Conservation (phyloP, 2,797 vertebrate species). For the Etheostoma perlongum region DNA sequence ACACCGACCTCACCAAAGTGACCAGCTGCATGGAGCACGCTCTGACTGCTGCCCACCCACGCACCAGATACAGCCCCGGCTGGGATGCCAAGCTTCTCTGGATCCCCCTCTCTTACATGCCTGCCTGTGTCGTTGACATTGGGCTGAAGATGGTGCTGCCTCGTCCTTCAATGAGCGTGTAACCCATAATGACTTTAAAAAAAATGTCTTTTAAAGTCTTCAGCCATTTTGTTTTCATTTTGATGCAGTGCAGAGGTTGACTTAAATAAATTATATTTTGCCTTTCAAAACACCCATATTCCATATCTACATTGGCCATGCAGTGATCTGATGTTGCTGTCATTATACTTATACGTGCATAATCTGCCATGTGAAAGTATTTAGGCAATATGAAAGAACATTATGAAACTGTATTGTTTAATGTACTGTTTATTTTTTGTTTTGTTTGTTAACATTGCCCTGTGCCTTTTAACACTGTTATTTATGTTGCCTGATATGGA, state of each 20-base stretch:
- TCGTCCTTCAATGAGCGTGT: conserved; percentile 86
- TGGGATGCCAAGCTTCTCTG: conserved; percentile 96
- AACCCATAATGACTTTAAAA: conserved; percentile 37
- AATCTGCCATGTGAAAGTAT: conserved; percentile 2
- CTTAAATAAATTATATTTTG: conserved; percentile 6
- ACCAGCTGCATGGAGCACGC: conserved; percentile 93
- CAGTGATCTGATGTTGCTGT: conserved; percentile 20
- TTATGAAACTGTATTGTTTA: conserved; percentile 29
- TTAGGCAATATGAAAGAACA: conserved; percentile 12
- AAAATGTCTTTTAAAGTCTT: conserved; percentile 18
- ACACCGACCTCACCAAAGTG: conserved; percentile 92
- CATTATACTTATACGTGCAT: conserved; percentile 33
- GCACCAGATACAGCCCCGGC: conserved; percentile 92
- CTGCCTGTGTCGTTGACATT: conserved; percentile 88
- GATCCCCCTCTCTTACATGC: conserved; percentile 95
- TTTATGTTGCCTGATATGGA: conserved; percentile 38
- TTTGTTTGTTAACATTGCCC: conserved; percentile 32
- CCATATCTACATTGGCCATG: conserved; percentile 34
- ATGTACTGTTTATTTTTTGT: conserved; percentile 30
- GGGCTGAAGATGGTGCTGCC: conserved; percentile 89
- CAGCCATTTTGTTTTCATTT: conserved; percentile 28
- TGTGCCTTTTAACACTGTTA: conserved; percentile 49
- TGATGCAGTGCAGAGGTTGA: conserved; percentile 17
- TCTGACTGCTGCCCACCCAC: conserved; percentile 87
- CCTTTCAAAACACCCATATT: conserved; percentile 30